phyloP scores from a whole-genome alignment of 2,888 invertebrate genomes.

The Pyrochroa serraticornis region DNA sequence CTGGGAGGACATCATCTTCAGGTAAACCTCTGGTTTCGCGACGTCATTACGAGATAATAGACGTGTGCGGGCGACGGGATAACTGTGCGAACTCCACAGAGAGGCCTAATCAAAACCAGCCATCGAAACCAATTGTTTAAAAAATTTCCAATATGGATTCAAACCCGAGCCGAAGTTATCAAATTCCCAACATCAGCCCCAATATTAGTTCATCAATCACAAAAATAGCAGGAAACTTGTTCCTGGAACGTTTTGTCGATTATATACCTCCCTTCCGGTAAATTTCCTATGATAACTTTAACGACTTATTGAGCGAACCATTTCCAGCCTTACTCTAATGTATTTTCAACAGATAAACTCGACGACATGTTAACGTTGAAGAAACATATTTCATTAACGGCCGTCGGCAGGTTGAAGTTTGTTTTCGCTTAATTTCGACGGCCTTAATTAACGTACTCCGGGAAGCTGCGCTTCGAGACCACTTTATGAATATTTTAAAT shows the following conservation, averaged over 20 bases:
- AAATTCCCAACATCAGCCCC: slow-evolving; percentile 16
- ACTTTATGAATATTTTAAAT: slow-evolving; percentile 10
- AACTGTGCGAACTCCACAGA: too few relatives aligned
- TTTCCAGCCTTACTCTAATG: slow-evolving; percentile 9
- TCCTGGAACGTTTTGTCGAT: slow-evolving; percentile 29
- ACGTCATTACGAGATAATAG: neutral
- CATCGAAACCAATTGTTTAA: slow-evolving; percentile 10
- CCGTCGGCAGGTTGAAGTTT: neutral
- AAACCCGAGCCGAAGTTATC: slow-evolving; percentile 18
- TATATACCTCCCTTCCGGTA: slow-evolving; percentile 40
- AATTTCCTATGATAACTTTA: slow-evolving; percentile 40
- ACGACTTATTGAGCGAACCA: slow-evolving; percentile 34
- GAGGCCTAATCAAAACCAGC: too few relatives aligned
- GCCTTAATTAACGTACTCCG: too few relatives aligned
- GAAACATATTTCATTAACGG: too few relatives aligned
- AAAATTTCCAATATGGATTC: slow-evolving; percentile 5
- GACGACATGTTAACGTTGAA: too few relatives aligned
- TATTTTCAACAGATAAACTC: slow-evolving; percentile 1
- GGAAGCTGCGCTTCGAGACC: neutral
- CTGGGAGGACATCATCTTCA: neutral
- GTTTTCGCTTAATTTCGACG: neutral
- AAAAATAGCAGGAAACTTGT: slow-evolving; percentile 29
- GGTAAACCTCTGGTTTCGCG: neutral
- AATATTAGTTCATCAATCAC: slow-evolving; percentile 30
- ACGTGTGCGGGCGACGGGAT: too few relatives aligned